Evolutionary conservation across 2,888 invertebrate species (phyloP).

Genomic region (Oligia fasciuncula): DNA sequence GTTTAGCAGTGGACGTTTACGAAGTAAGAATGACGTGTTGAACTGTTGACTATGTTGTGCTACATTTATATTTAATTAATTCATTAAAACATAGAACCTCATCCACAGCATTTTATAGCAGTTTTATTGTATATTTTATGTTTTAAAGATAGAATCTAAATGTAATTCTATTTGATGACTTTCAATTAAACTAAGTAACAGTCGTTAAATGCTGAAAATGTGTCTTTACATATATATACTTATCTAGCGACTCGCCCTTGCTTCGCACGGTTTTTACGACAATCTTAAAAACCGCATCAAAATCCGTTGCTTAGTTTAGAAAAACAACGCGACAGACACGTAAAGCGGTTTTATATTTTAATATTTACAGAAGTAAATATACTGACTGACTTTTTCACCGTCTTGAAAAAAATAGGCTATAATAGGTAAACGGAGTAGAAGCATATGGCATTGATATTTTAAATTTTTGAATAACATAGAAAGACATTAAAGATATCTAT

Average conservation of each 20-base stretch:
- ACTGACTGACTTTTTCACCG: too few relatives aligned
- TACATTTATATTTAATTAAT: neutral
- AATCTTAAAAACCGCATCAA: neutral
- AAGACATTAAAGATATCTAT: too few relatives aligned
- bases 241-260: neutral
- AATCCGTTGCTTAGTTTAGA: too few relatives aligned
- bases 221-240: neutral
- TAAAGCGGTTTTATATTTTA: neutral
- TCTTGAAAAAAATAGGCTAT: too few relatives aligned
- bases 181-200: slow-evolving; percentile 31
- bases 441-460: too few relatives aligned
- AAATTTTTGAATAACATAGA: neutral
- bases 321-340: neutral
- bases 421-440: too few relatives aligned
- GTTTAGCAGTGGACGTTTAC: slow-evolving; percentile 22
- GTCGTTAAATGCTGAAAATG: slow-evolving; percentile 19
- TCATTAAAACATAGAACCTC: slow-evolving; percentile 5
- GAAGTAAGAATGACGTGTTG: neutral
- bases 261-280: neutral
- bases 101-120: neutral
- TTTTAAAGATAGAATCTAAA: slow-evolving; percentile 24
- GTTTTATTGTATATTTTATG: slow-evolving; percentile 31
- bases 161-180: slow-evolving; percentile 9
- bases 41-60: neutral
- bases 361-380: neutral